These are phyloP conservation scores for Hepsetus odoe DNA, from an alignment of 2,113 vertebrate species.

Conservation along the genomic window DNA sequence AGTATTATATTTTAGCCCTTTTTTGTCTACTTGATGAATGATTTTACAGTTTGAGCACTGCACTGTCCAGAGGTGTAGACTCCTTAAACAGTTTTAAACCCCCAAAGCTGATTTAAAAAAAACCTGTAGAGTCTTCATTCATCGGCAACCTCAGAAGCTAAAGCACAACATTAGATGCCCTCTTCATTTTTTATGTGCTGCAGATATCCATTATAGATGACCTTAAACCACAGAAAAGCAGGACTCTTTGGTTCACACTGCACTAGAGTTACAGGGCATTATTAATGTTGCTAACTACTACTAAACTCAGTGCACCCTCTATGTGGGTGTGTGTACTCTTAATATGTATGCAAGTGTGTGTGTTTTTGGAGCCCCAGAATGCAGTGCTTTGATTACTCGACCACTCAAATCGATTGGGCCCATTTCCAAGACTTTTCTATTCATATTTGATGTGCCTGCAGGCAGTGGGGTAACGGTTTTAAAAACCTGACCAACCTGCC, in stretches of 20 bases:
- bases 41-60: not conserved
- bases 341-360: constrained; percentile 29
- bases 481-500: constrained; percentile 70
- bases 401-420: constrained; percentile 67
- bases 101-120: constrained; percentile 23
- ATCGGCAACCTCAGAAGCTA: constrained; percentile 36
- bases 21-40: not conserved
- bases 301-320: not conserved
- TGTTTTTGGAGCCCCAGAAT: constrained; percentile 62
- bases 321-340: constrained; percentile 17
- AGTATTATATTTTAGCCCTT: too few relatives aligned
- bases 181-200: constrained; percentile 64
- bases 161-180: constrained; percentile 17
- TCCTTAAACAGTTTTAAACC: not conserved
- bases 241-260: constrained; percentile 11
- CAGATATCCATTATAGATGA: constrained; percentile 66
- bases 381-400: constrained; percentile 72
- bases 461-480: constrained; percentile 65
- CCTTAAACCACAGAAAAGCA: constrained; percentile 56
- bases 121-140: constrained; percentile 28
- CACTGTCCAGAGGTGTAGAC: not conserved
- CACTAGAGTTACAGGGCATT: constrained; percentile 43
- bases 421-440: constrained; percentile 68
- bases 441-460: constrained; percentile 77
- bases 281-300: constrained; percentile 28